A percentile compares a stretch with the other conserved stretches of the same genome.
phyloP scores from a whole-genome alignment of 2,797 vertebrate genomes.

The Falco berigora region DNA sequence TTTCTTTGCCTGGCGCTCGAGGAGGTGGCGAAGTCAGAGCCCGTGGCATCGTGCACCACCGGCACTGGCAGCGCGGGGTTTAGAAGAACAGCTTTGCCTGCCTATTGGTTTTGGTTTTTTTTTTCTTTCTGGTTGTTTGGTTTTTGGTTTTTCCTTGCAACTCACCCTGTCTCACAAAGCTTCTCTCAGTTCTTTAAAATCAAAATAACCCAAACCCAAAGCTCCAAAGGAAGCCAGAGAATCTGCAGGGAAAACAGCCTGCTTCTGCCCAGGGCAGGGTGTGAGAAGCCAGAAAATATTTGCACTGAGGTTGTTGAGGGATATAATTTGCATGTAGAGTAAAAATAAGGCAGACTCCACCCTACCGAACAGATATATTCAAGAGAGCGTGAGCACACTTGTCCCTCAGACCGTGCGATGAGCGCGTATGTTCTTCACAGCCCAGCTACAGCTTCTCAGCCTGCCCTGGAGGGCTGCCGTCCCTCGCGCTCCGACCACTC shows the following conservation, averaged over 20 bases:
- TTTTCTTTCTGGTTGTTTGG: background rate
- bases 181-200: background rate
- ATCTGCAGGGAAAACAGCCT: background rate
- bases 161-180: background rate
- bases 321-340: constrained; percentile 33
- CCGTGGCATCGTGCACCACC: background rate
- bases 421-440: rapidly evolving
- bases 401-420: background rate
- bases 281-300: constrained; percentile 24
- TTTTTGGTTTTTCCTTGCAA: background rate
- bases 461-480: background rate
- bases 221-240: background rate
- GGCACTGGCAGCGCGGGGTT: background rate
- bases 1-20: background rate
- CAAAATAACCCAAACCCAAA: background rate
- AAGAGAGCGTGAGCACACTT: background rate
- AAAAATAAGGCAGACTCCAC: constrained; percentile 39
- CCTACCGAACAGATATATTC: background rate
- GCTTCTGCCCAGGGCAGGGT: background rate
- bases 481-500: rapidly evolving
- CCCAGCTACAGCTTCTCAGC: background rate
- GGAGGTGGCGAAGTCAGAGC: background rate
- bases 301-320: background rate
- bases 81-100: background rate
- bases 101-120: no score